These are phyloP conservation scores for Quiscalus mexicanus DNA, from an alignment of 2,113 vertebrate genomes.

Conservation along the genomic window DNA sequence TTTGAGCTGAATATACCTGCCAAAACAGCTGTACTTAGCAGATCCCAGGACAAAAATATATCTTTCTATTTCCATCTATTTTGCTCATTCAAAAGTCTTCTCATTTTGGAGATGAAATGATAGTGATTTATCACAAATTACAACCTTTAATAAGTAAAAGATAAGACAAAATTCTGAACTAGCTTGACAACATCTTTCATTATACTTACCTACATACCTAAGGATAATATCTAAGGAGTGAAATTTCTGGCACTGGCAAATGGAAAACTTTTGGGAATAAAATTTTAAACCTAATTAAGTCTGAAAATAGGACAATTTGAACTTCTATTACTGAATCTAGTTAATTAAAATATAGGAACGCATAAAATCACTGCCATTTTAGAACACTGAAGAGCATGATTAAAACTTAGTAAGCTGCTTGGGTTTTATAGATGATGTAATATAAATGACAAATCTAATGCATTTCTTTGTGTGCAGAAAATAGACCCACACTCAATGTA, in stretches of 20 bases:
- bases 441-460: not conserved
- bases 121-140: not conserved
- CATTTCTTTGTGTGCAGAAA: not conserved
- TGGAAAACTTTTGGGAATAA: not conserved
- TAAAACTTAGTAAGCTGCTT: not conserved
- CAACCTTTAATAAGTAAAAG: not conserved
- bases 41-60: not conserved
- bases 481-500: not conserved
- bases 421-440: not conserved
- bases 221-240: not conserved
- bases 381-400: not conserved
- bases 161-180: not conserved
- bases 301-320: not conserved
- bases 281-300: not conserved
- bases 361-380: not conserved
- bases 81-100: not conserved
- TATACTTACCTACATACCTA: not conserved
- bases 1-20: not conserved
- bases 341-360: conserved; percentile 18
- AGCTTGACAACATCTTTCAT: not conserved
- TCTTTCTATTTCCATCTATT: not conserved
- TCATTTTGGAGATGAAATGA: not conserved
- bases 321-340: not conserved
- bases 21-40: not conserved
- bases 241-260: not conserved